Evolutionary conservation across 2,797 vertebrate genomes (phyloP).

Genomic region (Sebastes dallii): DNA sequence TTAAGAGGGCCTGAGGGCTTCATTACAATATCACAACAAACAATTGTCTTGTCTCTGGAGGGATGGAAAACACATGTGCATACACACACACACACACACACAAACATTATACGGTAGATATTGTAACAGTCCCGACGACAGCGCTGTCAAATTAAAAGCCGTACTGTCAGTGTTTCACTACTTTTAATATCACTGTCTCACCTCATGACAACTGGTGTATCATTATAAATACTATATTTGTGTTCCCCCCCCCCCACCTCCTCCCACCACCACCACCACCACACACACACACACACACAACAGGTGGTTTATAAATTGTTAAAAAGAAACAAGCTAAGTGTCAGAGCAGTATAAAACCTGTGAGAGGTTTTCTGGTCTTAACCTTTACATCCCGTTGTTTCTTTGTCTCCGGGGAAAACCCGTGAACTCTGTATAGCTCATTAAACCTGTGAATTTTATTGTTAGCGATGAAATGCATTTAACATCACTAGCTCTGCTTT

Average conservation of each 20-base stretch:
- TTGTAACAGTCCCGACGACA: background rate
- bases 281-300: background rate
- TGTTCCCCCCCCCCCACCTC: background rate
- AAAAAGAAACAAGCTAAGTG: background rate
- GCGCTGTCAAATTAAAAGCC: conserved; percentile 38
- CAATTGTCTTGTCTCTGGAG: conserved; percentile 75
- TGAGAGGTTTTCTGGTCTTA: conserved; percentile 35
- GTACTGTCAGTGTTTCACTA: conserved; percentile 7
- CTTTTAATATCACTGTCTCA: conserved; percentile 4
- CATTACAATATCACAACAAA: conserved; percentile 83
- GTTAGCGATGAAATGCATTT: conserved; percentile 43
- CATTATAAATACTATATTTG: background rate
- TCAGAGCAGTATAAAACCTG: conserved; percentile 9
- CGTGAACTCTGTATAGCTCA: conserved; percentile 34
- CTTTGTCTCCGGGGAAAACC: conserved; percentile 45
- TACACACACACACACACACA: background rate
- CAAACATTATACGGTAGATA: conserved; percentile 24
- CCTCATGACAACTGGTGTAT: background rate
- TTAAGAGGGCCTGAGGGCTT: conserved; percentile 77
- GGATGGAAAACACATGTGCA: conserved; percentile 29
- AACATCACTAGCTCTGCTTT: conserved; percentile 14
- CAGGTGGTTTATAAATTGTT: conserved; percentile 27
- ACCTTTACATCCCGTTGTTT: conserved; percentile 44
- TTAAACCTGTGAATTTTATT: conserved; percentile 67
- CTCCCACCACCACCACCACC: too few species aligned